phyloP scores from a whole-genome alignment of 1,140 invertebrate species.

The Zaprionus lachaisei region DNA sequence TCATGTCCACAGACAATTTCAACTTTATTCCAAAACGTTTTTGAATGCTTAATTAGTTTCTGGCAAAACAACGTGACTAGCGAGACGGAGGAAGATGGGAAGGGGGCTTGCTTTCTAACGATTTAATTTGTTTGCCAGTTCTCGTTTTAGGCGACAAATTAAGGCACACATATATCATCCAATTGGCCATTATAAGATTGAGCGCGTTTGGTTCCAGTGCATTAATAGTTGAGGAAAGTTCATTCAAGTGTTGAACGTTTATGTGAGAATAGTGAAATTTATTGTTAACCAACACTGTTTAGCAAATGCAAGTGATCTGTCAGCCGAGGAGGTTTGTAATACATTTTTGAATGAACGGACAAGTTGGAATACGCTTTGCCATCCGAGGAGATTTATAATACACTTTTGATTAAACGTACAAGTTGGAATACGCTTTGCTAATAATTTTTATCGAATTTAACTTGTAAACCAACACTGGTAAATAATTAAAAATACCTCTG shows the following conservation, averaged over 20 bases:
- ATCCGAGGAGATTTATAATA: no score
- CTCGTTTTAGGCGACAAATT: slow-evolving; percentile 19
- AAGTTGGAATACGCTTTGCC: no score
- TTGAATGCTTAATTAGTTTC: slow-evolving; percentile 79
- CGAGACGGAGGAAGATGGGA: not conserved
- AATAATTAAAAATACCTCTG: no score
- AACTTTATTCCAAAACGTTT: slow-evolving; percentile 75
- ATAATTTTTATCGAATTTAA: no score
- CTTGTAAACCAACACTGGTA: no score
- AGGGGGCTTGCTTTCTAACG: slow-evolving; percentile 22
- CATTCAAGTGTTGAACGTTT: slow-evolving; percentile 8
- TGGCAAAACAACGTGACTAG: slow-evolving; percentile 11
- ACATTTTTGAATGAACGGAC: no score
- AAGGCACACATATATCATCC: slow-evolving; percentile 49
- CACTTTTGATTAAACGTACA: no score
- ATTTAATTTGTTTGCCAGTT: slow-evolving; percentile 62
- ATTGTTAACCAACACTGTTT: no score
- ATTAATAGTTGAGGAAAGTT: slow-evolving; percentile 22
- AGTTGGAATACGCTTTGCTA: no score
- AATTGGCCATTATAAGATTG: slow-evolving; percentile 53
- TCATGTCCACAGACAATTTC: slow-evolving; percentile 62
- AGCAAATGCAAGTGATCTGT: no score
- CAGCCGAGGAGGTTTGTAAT: no score
- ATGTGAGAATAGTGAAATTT: no score
- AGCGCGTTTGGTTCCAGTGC: slow-evolving; percentile 25